A percentile compares a stretch with the other conserved stretches of the same genome.
Conservation (phyloP, 1,140 invertebrate genomes). For the Oscheius sp. region DNA sequence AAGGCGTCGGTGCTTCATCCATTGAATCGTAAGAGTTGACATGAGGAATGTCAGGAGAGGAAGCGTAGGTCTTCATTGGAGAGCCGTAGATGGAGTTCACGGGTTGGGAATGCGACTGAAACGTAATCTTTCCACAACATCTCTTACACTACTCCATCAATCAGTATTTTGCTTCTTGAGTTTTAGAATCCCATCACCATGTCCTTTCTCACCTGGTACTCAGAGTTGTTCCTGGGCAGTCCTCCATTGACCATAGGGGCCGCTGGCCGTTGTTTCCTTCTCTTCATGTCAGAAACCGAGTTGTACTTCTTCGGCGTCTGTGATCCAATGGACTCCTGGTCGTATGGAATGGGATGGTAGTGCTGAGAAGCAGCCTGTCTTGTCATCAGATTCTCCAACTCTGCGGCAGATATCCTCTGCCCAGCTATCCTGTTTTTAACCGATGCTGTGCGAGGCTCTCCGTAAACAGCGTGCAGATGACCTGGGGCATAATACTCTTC, state of each 20-base stretch:
- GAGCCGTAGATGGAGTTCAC: slow-evolving; percentile 55
- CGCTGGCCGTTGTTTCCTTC: slow-evolving; percentile 66
- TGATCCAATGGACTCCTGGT: slow-evolving; percentile 25
- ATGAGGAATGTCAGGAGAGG: slow-evolving; percentile 41
- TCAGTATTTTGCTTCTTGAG: too few species aligned
- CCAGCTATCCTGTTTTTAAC: slow-evolving; percentile 77
- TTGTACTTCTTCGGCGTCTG: slow-evolving; percentile 73
- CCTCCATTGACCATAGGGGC: slow-evolving; percentile 15
- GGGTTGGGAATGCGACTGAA: slow-evolving; percentile 18
- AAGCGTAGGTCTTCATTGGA: slow-evolving; percentile 21
- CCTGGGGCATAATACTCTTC: slow-evolving; percentile 36
- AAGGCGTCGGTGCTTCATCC: slow-evolving; percentile 27
- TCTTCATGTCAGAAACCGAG: slow-evolving; percentile 91
- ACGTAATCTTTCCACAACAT: too few species aligned
- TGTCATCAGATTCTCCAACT: slow-evolving; percentile 84
- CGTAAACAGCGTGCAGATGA: slow-evolving; percentile 20
- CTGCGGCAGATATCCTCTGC: slow-evolving; percentile 79
- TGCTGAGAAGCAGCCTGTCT: slow-evolving; percentile 67
- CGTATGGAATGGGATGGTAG: slow-evolving; percentile 22
- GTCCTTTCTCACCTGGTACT: slow-evolving; percentile 19
- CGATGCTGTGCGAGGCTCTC: slow-evolving; percentile 68
- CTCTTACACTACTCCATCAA: too few species aligned
- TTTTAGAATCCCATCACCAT: too few species aligned
- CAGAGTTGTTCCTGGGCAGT: slow-evolving; percentile 6
- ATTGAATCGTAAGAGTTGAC: slow-evolving; percentile 31